Evolutionary conservation across 2,888 invertebrate species (phyloP), one percentile per base, ranked within the genome.

Genomic region (Machimus atricapillus): DNA sequence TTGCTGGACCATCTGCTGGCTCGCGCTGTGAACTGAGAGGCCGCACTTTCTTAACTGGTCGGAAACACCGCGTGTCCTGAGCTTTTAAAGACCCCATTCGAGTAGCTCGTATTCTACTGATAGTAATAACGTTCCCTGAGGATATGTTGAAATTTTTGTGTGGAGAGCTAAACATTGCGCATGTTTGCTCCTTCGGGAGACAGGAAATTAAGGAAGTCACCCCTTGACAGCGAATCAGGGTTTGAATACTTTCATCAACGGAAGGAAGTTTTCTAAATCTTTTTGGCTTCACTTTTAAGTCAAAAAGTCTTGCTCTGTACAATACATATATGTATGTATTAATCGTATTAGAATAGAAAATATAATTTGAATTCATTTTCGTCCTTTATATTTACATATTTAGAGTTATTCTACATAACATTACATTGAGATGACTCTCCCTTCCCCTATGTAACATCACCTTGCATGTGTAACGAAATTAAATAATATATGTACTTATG

Each of bases 11-110:
- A 34, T 37, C n/a, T 76, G 40, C 40, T 76, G 1, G 34, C 7
- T 74, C 76, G 76, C 40, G 76, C 27, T 76, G 14, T 76, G 34
- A 34, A 76, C 76, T 34, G 37, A 34, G 76, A 14, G 56, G 90
- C 89, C 88, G 88, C 90, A 89, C 89, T 89, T 89, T 89, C 89
- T 88, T 90, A 90, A 92, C 92, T 92, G 90, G 91, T 89, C 89
- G 90, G 89, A 88, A 88, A 88, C 88, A 89, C 88, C 90, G 88
- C 89, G 90, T 90, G 91, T 92, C 91, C 91, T 92, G 91, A 91
- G 91, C 92, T 92, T 92, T 91, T 91, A 91, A 92, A 90, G 37
- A 37, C n/a, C 56, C 1, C 37, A 14, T 23, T n/a, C 7, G 40
- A 66, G 58, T n/a, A 40, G 52, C 19, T 56, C 43, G 43, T n/a